phyloP scores from a whole-genome alignment of 2,888 invertebrate genomes.

The Epirrhoe tristata region DNA sequence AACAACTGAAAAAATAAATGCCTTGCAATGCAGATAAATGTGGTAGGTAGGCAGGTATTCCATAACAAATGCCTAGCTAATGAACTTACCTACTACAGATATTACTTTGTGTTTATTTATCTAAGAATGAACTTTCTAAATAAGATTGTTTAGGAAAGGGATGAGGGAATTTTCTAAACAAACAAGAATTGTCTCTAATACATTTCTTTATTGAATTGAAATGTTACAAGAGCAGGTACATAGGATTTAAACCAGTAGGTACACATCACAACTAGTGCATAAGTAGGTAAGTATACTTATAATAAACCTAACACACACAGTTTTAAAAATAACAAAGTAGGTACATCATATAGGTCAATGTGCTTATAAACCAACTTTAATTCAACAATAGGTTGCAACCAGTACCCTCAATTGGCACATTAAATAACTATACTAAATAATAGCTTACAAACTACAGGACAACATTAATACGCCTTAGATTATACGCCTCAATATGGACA shows the following conservation, averaged over 20 bases:
- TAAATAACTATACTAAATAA: too few relatives aligned
- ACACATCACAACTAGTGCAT: constrained; percentile 52
- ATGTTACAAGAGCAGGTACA: constrained; percentile 70
- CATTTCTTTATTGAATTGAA: constrained; percentile 75
- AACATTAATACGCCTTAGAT: constrained; percentile 48
- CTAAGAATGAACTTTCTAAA: constrained; percentile 8
- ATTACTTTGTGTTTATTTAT: background rate
- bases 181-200: constrained; percentile 73
- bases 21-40: background rate
- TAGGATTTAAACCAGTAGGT: constrained; percentile 45
- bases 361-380: constrained; percentile 48
- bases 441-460: constrained; percentile 38
- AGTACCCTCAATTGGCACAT: constrained; percentile 26
- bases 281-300: constrained; percentile 5
- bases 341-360: constrained; percentile 20
- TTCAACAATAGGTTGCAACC: constrained; percentile 32
- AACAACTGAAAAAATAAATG: background rate
- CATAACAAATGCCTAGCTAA: background rate
- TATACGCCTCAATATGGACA: constrained; percentile 52
- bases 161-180: constrained; percentile 55
- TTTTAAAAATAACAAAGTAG: constrained; percentile 13
- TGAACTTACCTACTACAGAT: background rate
- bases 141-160: constrained; percentile 43
- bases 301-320: constrained; percentile 16
- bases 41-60: background rate